Evolutionary conservation across 2,888 invertebrate genomes (phyloP), one percentile per base, ranked within the genome.

Genomic region (Pristionchus fissidentatus): DNA sequence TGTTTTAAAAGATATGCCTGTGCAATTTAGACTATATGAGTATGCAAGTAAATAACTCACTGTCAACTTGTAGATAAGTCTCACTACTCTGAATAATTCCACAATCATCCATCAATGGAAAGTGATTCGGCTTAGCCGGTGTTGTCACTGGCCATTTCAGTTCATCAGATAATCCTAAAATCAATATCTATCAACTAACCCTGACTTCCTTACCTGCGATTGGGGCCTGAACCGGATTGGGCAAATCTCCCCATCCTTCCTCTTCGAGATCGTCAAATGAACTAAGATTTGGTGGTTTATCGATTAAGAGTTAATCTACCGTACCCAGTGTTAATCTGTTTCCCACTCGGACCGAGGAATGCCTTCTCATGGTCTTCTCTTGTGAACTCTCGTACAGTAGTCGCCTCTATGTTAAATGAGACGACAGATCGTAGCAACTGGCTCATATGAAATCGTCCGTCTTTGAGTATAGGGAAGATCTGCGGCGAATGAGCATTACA

Each of bases 271-370:
- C 70, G 43, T 70, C 43, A 19, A 70, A 41, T 41, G 41, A 22
- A 43, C 70, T 70, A 22, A 70, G 26, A 41, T 4, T 26, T n/a
- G 38, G 22, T 66, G 38, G 22, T 38, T 15, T 7, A 3, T 70
- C 41, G 13, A 70, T 43, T 13, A 15, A 22, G 22, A 19, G 29
- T 10, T 15, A n/a, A 32, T 66, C 19, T 41, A 22, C 3, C 66
- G 41, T 41, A 70, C 70, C 38, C 26, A n/a, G n/a, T 7, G 8
- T 60, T 60, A 32, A 13, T 5, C n/a, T 38, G 41, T 10, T 70
- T 70, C 3, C n/a, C n/a, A n/a, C 38, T 70, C 22, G 70, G 70
- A 41, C 70, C 70, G n/a, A 70, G 43, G 70, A 70, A 70, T 4
- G 22, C n/a, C 38, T 70, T 43, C 19, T 70, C 70, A 4, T 70